These are phyloP conservation scores for Caenorhabditis afra DNA, from an alignment of 2,888 invertebrate species.

Conservation along the genomic window DNA sequence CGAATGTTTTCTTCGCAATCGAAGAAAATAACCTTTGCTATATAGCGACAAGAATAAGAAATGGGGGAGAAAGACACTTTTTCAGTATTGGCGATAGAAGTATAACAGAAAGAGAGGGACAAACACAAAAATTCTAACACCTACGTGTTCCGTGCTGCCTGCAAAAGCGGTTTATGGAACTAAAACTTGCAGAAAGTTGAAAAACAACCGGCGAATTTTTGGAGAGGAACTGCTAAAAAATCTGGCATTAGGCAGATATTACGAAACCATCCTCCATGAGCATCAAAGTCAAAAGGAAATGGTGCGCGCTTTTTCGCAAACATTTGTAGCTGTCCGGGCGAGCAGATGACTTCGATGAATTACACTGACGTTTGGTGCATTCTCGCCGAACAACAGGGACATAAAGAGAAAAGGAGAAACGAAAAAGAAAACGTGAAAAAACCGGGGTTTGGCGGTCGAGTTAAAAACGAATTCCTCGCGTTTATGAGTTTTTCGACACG, in stretches of 20 bases:
- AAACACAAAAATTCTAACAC: not conserved
- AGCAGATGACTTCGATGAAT: not conserved
- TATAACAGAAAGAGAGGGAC: not conserved
- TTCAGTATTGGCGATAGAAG: not conserved
- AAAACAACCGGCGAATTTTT: constrained; percentile 1
- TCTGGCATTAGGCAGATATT: constrained; percentile 7
- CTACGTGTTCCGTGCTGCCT: not conserved
- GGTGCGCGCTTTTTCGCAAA: not conserved
- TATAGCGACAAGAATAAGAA: no score
- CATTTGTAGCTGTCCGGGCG: not conserved
- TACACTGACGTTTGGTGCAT: constrained; percentile 6
- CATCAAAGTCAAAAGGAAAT: not conserved
- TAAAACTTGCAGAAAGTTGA: constrained; percentile 6
- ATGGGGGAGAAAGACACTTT: not conserved
- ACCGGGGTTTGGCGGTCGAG: constrained; percentile 3
- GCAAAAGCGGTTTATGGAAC: constrained; percentile 24
- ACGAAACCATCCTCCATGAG: not conserved
- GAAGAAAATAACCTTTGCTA: not conserved
- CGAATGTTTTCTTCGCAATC: not conserved
- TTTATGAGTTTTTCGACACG: constrained; percentile 30
- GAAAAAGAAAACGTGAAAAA: constrained; percentile 12
- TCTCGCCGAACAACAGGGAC: constrained; percentile 2
- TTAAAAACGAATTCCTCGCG: constrained; percentile 23
- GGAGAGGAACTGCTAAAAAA: not conserved
- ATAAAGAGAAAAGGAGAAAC: constrained; percentile 2